Evolutionary conservation across 1,140 invertebrate species (phyloP).

Genomic region (Hyles euphorbiae): DNA sequence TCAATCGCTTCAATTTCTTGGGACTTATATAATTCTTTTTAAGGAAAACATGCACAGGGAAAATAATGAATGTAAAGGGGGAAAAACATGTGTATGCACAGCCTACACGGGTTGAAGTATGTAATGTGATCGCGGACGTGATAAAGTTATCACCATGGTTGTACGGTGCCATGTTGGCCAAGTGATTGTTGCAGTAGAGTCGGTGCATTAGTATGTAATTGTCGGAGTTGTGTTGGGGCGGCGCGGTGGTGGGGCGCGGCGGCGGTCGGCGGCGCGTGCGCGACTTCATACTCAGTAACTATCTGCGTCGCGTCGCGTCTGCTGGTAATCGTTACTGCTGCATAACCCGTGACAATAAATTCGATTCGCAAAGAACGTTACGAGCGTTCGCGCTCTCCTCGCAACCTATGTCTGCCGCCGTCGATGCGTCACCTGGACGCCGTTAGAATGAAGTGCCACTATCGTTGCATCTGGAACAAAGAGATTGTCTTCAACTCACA

Average conservation of each 20-base stretch:
- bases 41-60: no score
- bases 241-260: slow-evolving; percentile 35
- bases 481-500: slow-evolving; percentile 93
- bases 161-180: neutral
- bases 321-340: slow-evolving; percentile 36
- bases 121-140: no score
- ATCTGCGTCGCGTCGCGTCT: slow-evolving; percentile 55
- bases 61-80: no score
- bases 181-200: neutral
- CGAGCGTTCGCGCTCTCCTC: slow-evolving; percentile 64
- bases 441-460: slow-evolving; percentile 82
- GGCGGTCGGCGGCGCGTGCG: slow-evolving; percentile 28
- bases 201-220: slow-evolving; percentile 9
- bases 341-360: slow-evolving; percentile 69
- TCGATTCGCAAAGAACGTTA: slow-evolving; percentile 50
- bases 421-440: slow-evolving; percentile 64
- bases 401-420: slow-evolving; percentile 67
- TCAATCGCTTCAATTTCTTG: no score
- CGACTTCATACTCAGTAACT: slow-evolving; percentile 47
- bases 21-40: no score
- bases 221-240: slow-evolving; percentile 18
- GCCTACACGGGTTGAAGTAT: no score
- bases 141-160: neutral
- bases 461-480: slow-evolving; percentile 91
- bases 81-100: no score